phyloP scores from a whole-genome alignment of 2,888 invertebrate species.

The Panopea generosa region DNA sequence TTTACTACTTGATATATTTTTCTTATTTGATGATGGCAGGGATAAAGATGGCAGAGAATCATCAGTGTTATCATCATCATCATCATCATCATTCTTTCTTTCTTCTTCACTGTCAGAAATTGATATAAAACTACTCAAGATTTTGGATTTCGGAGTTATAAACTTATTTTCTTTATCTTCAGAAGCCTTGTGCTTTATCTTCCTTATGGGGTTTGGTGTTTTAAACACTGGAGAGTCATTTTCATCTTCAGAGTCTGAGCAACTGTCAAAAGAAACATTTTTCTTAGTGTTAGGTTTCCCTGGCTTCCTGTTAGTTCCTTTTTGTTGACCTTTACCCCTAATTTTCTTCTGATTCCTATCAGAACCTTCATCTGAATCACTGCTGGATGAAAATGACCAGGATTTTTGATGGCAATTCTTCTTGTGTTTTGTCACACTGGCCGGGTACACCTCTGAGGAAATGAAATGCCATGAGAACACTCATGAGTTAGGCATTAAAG shows the following conservation, averaged over 20 bases:
- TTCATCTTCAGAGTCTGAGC: not conserved
- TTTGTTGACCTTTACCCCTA: not conserved
- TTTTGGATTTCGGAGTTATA: slow-evolving; percentile 19
- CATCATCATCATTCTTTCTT: no score
- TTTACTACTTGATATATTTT: not conserved
- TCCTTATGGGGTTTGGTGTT: slow-evolving; percentile 44
- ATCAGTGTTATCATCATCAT: slow-evolving; percentile 4
- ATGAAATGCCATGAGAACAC: no score
- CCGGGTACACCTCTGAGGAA: slow-evolving; percentile 45
- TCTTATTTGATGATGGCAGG: not conserved
- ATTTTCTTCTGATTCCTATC: no score
- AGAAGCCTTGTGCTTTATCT: not conserved
- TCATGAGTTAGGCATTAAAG: no score
- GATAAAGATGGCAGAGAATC: slow-evolving; percentile 11
- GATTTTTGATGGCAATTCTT: slow-evolving; percentile 27
- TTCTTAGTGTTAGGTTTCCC: no score
- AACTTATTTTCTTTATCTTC: slow-evolving; percentile 24
- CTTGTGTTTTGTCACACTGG: slow-evolving; percentile 56
- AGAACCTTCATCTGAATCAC: slow-evolving; percentile 18
- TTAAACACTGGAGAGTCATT: slow-evolving; percentile 32
- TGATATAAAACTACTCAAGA: slow-evolving; percentile 12
- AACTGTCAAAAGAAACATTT: not conserved
- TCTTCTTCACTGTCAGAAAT: slow-evolving; percentile 15
- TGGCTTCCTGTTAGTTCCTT: not conserved
- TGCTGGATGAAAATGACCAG: slow-evolving; percentile 40